phyloP scores from a whole-genome alignment of 2,113 vertebrate genomes.

The Tetrax tetrax region DNA sequence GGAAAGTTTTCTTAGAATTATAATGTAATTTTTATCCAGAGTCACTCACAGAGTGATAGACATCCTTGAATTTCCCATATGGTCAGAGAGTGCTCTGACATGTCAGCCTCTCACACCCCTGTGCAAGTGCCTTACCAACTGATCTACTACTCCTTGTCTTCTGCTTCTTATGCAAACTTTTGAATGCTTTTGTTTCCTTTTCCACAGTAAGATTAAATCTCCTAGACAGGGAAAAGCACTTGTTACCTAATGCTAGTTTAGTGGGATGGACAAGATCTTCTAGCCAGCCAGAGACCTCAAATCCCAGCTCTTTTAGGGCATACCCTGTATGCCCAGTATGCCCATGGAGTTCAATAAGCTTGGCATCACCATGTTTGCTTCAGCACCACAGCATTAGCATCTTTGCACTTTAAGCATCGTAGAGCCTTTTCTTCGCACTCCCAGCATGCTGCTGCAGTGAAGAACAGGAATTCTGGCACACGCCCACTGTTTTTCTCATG shows the following conservation, averaged over 20 bases:
- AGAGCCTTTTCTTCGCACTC: background rate
- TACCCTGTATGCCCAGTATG: background rate
- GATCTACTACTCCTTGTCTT: background rate
- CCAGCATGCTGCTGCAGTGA: background rate
- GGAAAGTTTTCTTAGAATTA: background rate
- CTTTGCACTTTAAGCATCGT: background rate
- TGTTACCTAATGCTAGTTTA: background rate
- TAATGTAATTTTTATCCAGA: background rate
- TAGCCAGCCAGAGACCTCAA: background rate
- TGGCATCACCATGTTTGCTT: background rate
- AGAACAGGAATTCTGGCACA: slow-evolving; percentile 15
- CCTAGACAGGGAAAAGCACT: background rate
- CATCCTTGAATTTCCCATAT: background rate
- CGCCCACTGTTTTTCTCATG: slow-evolving; percentile 28
- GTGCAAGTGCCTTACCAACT: background rate
- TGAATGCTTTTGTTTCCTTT: background rate
- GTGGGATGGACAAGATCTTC: background rate
- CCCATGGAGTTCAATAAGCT: background rate
- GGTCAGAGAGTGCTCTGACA: background rate
- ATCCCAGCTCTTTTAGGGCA: background rate
- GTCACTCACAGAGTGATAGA: fast-evolving
- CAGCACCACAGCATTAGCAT: background rate
- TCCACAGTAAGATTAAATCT: background rate
- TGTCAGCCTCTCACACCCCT: background rate
- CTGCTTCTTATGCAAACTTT: background rate